Conservation (phyloP, 2,797 vertebrate species). For the Uromys caudimaculatus region DNA sequence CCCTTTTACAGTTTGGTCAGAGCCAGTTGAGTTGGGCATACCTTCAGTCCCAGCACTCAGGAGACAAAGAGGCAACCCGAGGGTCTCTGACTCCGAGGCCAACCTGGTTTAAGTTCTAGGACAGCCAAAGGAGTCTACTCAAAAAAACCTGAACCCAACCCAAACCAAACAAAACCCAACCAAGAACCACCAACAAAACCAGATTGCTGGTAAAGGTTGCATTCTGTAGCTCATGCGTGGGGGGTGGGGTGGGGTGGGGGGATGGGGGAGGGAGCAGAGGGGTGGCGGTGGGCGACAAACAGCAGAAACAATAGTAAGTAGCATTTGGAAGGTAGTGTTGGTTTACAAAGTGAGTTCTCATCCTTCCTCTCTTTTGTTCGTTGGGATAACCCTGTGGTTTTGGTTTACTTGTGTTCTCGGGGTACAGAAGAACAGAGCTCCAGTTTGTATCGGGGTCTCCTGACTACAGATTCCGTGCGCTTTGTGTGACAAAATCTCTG, state of each 20-base stretch:
- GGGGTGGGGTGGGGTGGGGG: not conserved
- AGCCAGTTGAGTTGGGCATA: not conserved
- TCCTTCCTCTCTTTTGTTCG: not conserved
- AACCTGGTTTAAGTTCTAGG: not conserved
- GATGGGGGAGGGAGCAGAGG: not conserved
- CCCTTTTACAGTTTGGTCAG: not conserved
- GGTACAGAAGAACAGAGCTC: not conserved
- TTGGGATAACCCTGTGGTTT: not conserved
- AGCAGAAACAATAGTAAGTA: not conserved
- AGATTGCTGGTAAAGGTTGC: not conserved
- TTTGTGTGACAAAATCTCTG: not conserved
- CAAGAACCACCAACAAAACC: not conserved
- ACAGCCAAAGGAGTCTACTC: not conserved
- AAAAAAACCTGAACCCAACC: not conserved
- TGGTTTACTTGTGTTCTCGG: not conserved
- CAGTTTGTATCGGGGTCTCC: not conserved
- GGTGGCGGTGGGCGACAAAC: not conserved
- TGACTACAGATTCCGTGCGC: rapidly evolving
- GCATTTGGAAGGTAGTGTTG: not conserved
- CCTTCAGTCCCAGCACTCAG: not conserved
- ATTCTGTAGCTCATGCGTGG: not conserved
- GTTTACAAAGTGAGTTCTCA: not conserved
- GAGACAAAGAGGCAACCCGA: not conserved
- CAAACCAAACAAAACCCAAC: not conserved
- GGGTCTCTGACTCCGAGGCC: not conserved